Percentiles rank a stretch among this genome's conserved stretches.
These are phyloP conservation scores for Adelphocoris suturalis DNA, from an alignment of 2,888 invertebrate species.

Conservation along the genomic window DNA sequence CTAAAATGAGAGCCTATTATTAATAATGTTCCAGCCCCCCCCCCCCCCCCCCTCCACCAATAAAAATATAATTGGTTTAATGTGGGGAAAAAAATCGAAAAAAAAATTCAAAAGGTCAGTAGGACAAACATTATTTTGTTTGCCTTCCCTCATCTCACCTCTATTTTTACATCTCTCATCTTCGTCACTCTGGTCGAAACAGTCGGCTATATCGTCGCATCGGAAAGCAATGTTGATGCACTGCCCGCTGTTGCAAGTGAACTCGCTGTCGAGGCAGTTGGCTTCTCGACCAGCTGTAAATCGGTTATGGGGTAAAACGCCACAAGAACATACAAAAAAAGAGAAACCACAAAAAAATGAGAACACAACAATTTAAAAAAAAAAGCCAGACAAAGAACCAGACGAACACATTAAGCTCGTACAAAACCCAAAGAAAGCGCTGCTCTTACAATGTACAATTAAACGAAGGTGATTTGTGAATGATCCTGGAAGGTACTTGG, in stretches of 20 bases:
- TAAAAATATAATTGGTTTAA: no score
- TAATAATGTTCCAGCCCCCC: no score
- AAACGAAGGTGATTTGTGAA: no score
- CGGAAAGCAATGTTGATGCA: constrained; percentile 80
- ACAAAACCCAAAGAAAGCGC: not conserved
- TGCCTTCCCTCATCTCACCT: constrained; percentile 67
- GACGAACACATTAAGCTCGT: constrained; percentile 17
- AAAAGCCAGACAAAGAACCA: constrained; percentile 10
- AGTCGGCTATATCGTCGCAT: constrained; percentile 79
- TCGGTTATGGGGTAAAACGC: not conserved
- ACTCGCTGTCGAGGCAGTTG: constrained; percentile 79
- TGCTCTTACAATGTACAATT: not conserved
- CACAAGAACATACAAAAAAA: constrained; percentile 19
- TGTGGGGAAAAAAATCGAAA: no score
- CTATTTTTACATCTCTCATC: constrained; percentile 57
- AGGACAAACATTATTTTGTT: not conserved
- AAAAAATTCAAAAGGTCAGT: no score
- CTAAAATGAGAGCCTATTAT: no score
- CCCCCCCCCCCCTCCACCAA: no score
- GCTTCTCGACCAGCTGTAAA: constrained; percentile 21
- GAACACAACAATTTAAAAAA: not conserved
- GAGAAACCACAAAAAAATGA: not conserved
- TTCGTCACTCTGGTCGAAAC: constrained; percentile 80
- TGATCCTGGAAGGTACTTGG: no score
- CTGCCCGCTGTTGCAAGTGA: constrained; percentile 84